Evolutionary conservation across 2,888 invertebrate genomes (phyloP).

Genomic region (Cactoblastis cactorum): DNA sequence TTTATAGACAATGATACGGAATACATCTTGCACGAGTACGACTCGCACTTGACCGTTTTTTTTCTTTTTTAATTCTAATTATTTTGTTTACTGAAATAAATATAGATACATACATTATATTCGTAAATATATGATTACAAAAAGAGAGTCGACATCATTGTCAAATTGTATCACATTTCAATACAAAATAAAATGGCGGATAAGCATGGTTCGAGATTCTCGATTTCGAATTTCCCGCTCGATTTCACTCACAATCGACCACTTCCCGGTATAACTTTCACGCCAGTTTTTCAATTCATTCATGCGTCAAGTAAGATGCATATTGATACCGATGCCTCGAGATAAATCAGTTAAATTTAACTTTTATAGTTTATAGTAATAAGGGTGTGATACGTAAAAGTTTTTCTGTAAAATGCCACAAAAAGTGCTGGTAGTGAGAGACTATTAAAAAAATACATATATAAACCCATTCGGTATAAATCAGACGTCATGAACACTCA

Average conservation of each 20-base stretch:
- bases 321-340: slow-evolving; percentile 5
- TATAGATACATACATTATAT: background rate
- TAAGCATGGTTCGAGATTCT: background rate
- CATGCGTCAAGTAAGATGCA: background rate
- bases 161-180: background rate
- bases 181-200: background rate
- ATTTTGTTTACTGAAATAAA: background rate
- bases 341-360: background rate
- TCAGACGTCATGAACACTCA: too few species aligned
- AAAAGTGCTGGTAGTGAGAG: too few species aligned
- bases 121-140: background rate
- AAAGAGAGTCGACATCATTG: background rate
- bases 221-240: slow-evolving; percentile 4
- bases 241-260: background rate
- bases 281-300: slow-evolving; percentile 3
- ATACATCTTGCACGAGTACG: too few species aligned
- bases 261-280: background rate
- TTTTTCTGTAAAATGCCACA: too few species aligned
- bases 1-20: too few species aligned
- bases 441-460: too few species aligned
- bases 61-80: too few species aligned
- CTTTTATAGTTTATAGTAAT: too few species aligned
- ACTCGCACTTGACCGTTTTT: too few species aligned
- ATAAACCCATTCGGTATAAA: too few species aligned
- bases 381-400: too few species aligned